phyloP scores from a whole-genome alignment of 35 echinoderm and acorn worm genomes.

The Ophioderma brevispina region DNA sequence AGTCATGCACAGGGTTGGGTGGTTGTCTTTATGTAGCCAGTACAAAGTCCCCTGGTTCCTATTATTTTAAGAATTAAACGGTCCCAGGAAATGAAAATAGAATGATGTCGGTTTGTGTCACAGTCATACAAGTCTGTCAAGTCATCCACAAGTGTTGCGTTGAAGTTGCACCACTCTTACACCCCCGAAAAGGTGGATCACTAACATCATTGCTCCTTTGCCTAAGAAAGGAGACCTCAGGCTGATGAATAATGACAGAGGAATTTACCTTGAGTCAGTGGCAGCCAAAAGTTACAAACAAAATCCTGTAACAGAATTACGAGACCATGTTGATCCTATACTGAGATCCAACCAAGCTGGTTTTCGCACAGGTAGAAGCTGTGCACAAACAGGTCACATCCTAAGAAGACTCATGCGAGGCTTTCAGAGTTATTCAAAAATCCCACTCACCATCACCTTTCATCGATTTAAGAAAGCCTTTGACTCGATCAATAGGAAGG shows the following conservation, averaged over 20 bases:
- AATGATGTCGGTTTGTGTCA: too few species aligned
- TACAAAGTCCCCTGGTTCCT: too few species aligned
- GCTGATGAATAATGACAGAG: slow-evolving; percentile 6
- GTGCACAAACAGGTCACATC: slow-evolving; percentile 6
- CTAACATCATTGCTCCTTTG: slow-evolving; percentile 21
- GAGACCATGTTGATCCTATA: slow-evolving; percentile 11
- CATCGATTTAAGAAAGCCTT: slow-evolving; percentile 32
- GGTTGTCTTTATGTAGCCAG: too few species aligned
- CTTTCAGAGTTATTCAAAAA: neutral
- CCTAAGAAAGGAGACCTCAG: slow-evolving; percentile 40
- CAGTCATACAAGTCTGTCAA: too few species aligned
- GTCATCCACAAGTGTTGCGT: too few species aligned
- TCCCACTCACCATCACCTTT: neutral
- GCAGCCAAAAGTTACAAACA: slow-evolving; percentile 7
- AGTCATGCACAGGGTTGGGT: too few species aligned
- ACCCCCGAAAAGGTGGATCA: neutral
- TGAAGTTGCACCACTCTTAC: too few species aligned
- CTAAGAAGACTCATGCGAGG: slow-evolving; percentile 31
- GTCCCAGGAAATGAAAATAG: too few species aligned
- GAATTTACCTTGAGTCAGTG: slow-evolving; percentile 9
- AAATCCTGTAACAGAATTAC: neutral
- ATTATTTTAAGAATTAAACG: too few species aligned
- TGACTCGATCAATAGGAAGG: slow-evolving; percentile 19
- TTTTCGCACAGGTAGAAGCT: slow-evolving; percentile 12
- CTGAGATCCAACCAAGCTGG: slow-evolving; percentile 32